Conservation (phyloP, 2,113 vertebrate genomes). For the Asarcornis scutulata region DNA sequence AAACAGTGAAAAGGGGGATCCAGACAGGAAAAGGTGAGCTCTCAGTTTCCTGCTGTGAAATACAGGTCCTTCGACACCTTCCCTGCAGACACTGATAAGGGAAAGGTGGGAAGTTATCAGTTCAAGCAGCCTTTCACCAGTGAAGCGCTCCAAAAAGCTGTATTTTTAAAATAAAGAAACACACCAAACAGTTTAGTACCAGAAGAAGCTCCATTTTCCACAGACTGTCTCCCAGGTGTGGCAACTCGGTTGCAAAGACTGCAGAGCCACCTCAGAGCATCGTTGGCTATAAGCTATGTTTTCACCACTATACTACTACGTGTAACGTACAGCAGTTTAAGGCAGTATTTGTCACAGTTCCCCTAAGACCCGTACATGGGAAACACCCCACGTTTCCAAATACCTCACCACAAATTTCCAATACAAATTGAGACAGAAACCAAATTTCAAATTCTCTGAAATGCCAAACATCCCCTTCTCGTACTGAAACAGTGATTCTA, state of each 20-base stretch:
- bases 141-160: background rate
- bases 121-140: accelerated
- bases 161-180: too few relatives aligned
- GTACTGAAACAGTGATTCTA: background rate
- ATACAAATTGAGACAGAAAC: background rate
- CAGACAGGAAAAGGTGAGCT: too few relatives aligned
- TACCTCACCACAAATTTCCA: background rate
- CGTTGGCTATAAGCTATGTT: accelerated
- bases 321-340: accelerated
- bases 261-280: background rate
- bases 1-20: background rate
- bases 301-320: accelerated
- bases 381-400: background rate
- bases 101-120: accelerated
- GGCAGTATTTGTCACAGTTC: background rate
- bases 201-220: accelerated
- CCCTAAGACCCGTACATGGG: background rate
- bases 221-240: accelerated
- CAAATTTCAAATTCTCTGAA: background rate
- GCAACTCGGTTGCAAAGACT: background rate
- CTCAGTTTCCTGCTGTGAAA: background rate
- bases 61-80: accelerated
- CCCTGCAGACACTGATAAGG: accelerated
- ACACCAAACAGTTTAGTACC: too few relatives aligned
- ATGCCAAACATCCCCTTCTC: background rate